Evolutionary conservation across 2,113 vertebrate genomes (phyloP).

Genomic region (Poeciliopsis prolifica): DNA sequence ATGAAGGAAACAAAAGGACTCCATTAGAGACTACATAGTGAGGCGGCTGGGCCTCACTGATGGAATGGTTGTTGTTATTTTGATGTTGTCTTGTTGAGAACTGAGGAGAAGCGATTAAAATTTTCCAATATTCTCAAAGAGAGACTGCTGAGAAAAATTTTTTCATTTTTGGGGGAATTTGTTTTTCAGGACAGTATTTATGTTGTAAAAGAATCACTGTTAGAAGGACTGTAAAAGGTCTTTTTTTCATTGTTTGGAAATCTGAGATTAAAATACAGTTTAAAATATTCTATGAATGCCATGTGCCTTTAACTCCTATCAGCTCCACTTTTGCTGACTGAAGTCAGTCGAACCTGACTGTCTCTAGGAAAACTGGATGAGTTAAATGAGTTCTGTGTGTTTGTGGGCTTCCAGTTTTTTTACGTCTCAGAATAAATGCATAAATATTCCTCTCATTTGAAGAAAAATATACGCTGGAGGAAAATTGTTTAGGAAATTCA

Average conservation of each 20-base stretch:
- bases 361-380: not conserved
- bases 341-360: not conserved
- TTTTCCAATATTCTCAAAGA: conserved; percentile 81
- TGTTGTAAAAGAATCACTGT: conserved; percentile 94
- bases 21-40: conserved; percentile 89
- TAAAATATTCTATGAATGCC: conserved; percentile 90
- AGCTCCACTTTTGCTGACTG: conserved; percentile 67
- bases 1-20: conserved; percentile 71
- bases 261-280: conserved; percentile 80
- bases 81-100: conserved; percentile 79
- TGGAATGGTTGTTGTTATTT: conserved; percentile 72
- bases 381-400: conserved; percentile 18
- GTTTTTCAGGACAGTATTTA: conserved; percentile 92
- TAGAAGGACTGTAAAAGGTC: conserved; percentile 81
- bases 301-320: conserved; percentile 89
- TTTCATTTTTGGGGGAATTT: conserved; percentile 75
- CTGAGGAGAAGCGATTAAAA: conserved; percentile 83
- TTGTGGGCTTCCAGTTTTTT: conserved; percentile 11
- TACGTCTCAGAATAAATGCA: not conserved
- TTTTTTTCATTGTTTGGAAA: conserved; percentile 43
- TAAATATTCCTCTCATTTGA: not conserved
- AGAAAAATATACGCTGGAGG: not conserved
- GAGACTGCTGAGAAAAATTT: conserved; percentile 75
- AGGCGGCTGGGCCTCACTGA: conserved; percentile 85
- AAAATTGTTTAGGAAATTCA: not conserved